phyloP scores from a whole-genome alignment of 35 echinoderm and acorn worm genomes.

The Ophiothrix spiculata region DNA sequence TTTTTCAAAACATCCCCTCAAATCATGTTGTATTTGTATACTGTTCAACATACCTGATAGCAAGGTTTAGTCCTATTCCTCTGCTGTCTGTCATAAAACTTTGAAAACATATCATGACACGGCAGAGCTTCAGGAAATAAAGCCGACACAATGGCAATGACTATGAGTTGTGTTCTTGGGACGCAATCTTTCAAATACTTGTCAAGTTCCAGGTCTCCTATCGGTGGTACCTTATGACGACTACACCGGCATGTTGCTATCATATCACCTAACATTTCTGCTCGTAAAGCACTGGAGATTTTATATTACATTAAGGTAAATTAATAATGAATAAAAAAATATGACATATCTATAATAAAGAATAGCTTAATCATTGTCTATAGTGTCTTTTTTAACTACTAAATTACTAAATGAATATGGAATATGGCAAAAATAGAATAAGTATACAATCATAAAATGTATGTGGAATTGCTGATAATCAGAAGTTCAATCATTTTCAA shows the following conservation, averaged over 20 bases:
- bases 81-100: slow-evolving; percentile 75
- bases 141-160: slow-evolving; percentile 73
- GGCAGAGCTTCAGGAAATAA: slow-evolving; percentile 62
- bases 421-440: no score
- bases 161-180: slow-evolving; percentile 73
- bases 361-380: no score
- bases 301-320: neutral
- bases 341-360: no score
- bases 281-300: neutral
- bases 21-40: no score
- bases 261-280: slow-evolving; percentile 65
- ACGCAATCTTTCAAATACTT: slow-evolving; percentile 56
- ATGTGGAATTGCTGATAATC: no score
- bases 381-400: no score
- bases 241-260: slow-evolving; percentile 78
- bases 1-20: no score
- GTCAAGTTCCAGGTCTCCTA: slow-evolving; percentile 81
- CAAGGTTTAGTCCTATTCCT: slow-evolving; percentile 93
- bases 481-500: no score
- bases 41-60: slow-evolving; percentile 54
- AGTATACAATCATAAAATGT: no score
- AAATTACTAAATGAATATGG: no score
- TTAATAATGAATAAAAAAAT: neutral
- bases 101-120: slow-evolving; percentile 66
- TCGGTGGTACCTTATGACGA: slow-evolving; percentile 73